A percentile compares a stretch with the other conserved stretches of the same genome.
Evolutionary conservation across 1,140 invertebrate species (phyloP).

Genomic region (Apis florea): DNA sequence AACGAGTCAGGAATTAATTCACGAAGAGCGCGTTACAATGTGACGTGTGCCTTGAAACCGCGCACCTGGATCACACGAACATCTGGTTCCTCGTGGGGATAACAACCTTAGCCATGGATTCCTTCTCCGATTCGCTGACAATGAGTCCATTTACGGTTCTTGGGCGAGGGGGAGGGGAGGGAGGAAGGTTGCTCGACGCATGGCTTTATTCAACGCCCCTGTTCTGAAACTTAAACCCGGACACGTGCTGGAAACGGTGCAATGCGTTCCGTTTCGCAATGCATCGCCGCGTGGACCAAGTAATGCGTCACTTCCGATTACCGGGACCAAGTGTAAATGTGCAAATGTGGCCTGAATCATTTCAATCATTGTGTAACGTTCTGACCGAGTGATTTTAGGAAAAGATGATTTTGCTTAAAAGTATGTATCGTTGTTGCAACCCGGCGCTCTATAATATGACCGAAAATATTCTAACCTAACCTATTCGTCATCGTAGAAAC

Average conservation of each 20-base stretch:
- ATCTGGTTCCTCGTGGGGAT: conserved; percentile 53
- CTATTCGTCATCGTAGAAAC: no score
- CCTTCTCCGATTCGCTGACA: neutral
- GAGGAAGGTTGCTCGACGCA: neutral
- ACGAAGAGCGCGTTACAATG: conserved; percentile 60
- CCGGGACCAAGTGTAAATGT: neutral
- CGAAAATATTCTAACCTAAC: no score
- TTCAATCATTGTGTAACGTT: neutral
- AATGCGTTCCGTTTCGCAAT: conserved; percentile 61
- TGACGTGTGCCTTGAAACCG: conserved; percentile 49
- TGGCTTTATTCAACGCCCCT: conserved; percentile 18
- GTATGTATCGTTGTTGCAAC: no score
- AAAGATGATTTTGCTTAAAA: no score
- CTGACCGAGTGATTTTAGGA: no score
- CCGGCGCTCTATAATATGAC: no score
- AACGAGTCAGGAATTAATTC: conserved; percentile 64
- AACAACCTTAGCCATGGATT: conserved; percentile 34
- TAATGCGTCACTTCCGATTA: conserved; percentile 20
- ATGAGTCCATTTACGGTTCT: conserved; percentile 28
- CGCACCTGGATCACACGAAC: conserved; percentile 62
- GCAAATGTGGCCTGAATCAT: neutral
- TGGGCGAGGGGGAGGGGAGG: neutral
- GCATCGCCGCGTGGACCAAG: conserved; percentile 27
- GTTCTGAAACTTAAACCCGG: conserved; percentile 41
- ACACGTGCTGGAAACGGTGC: conserved; percentile 45